phyloP scores from a whole-genome alignment of 2,797 vertebrate species.

The Synaphobranchus kaupii region DNA sequence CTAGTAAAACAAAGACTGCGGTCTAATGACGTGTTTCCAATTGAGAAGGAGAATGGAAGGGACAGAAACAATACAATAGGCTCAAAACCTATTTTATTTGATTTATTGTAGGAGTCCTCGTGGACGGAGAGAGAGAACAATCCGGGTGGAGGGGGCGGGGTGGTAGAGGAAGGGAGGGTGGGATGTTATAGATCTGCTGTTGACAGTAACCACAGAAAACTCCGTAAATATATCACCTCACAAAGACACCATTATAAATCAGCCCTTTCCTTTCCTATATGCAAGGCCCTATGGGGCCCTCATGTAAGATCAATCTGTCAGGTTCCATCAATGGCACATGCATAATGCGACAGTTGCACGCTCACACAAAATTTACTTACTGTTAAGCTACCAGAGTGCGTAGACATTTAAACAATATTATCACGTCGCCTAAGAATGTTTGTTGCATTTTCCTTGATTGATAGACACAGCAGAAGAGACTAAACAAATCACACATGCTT shows the following conservation, averaged over 20 bases:
- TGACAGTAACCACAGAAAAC: constrained; percentile 10
- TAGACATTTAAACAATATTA: background rate
- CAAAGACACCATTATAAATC: background rate
- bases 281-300: background rate
- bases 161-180: background rate
- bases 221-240: constrained; percentile 10
- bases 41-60: background rate
- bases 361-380: background rate
- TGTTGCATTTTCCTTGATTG: background rate
- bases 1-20: background rate
- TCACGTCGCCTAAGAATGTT: background rate
- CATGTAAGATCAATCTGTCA: constrained; percentile 1
- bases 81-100: background rate
- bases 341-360: background rate
- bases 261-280: background rate
- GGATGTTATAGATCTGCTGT: background rate
- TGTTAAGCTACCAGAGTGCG: background rate
- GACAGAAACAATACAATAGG: background rate
- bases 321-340: background rate
- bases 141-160: background rate
- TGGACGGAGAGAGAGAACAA: background rate
- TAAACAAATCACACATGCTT: background rate
- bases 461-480: background rate
- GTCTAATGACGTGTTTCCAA: background rate
- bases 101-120: background rate